These are phyloP conservation scores for Emydocephalus ijimae DNA, from an alignment of 2,113 vertebrate genomes.

Conservation along the genomic window DNA sequence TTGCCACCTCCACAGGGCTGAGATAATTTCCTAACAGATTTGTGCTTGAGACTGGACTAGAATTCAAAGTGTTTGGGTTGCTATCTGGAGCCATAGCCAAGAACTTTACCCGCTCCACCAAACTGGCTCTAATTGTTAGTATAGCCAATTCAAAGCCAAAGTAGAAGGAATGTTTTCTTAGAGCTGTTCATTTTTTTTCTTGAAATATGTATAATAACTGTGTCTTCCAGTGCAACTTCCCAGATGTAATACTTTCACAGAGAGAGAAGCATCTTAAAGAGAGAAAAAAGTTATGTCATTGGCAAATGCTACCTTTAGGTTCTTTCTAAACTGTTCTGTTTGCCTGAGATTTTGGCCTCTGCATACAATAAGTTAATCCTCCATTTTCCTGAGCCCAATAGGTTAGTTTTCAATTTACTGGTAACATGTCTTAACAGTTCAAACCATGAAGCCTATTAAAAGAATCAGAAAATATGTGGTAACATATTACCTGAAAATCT, in stretches of 20 bases:
- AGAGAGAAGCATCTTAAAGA: background rate
- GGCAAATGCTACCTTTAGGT: background rate
- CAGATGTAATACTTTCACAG: background rate
- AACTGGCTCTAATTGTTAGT: background rate
- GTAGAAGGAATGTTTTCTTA: background rate
- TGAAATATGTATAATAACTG: background rate
- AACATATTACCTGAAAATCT: conserved; percentile 24
- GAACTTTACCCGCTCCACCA: background rate
- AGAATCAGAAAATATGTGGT: background rate
- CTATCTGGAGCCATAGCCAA: background rate
- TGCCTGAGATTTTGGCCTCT: background rate
- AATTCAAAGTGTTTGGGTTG: background rate
- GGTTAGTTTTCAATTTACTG: background rate
- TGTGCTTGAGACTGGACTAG: background rate
- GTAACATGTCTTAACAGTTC: background rate
- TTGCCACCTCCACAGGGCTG: background rate
- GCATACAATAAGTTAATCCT: background rate
- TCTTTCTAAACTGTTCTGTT: background rate
- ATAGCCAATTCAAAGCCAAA: background rate
- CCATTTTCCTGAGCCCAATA: background rate
- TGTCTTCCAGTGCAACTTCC: background rate
- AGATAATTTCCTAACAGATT: background rate
- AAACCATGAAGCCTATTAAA: conserved; percentile 12
- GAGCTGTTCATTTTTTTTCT: background rate
- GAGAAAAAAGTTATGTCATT: background rate